Conservation (phyloP, 2,888 invertebrate species). For the Agapetus fuscipes region DNA sequence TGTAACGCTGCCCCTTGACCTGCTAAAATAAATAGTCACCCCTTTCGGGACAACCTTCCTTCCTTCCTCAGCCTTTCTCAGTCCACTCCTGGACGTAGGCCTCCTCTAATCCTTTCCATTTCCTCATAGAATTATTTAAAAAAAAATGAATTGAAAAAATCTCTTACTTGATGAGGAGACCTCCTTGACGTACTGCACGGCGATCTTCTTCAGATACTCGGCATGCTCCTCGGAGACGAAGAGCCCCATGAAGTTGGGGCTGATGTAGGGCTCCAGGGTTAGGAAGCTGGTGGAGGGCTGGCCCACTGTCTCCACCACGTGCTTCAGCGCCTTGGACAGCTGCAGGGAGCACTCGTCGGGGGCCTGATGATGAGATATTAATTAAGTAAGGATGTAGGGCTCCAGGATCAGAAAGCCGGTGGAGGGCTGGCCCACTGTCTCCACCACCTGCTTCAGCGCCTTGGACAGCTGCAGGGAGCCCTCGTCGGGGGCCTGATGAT, state of each 20-base stretch:
- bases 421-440: conserved; percentile 56
- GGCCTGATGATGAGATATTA: too few species aligned
- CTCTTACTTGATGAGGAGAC: conserved; percentile 65
- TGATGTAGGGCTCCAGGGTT: conserved; percentile 72
- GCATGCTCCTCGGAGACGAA: conserved; percentile 79
- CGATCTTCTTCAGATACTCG: conserved; percentile 67
- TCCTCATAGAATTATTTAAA: too few species aligned
- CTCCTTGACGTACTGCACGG: conserved; percentile 72
- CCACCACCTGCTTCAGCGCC: conserved; percentile 65
- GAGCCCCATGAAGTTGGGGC: conserved; percentile 84
- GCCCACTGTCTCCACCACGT: conserved; percentile 62
- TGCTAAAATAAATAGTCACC: too few species aligned
- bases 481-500: conserved; percentile 73
- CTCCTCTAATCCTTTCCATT: too few species aligned
- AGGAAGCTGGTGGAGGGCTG: conserved; percentile 55
- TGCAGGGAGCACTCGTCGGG: conserved; percentile 64
- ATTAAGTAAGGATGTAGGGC: conserved; percentile 69
- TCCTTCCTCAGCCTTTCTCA: too few species aligned
- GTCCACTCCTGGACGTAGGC: too few species aligned
- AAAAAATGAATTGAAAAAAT: too few species aligned
- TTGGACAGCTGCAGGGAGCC: conserved; percentile 58
- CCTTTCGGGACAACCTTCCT: too few species aligned
- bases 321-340: conserved; percentile 60
- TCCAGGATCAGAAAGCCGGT: conserved; percentile 62
- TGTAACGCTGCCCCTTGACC: too few species aligned